Conservation (phyloP, 2,113 vertebrate genomes). For the Microcebus tavaratra region DNA sequence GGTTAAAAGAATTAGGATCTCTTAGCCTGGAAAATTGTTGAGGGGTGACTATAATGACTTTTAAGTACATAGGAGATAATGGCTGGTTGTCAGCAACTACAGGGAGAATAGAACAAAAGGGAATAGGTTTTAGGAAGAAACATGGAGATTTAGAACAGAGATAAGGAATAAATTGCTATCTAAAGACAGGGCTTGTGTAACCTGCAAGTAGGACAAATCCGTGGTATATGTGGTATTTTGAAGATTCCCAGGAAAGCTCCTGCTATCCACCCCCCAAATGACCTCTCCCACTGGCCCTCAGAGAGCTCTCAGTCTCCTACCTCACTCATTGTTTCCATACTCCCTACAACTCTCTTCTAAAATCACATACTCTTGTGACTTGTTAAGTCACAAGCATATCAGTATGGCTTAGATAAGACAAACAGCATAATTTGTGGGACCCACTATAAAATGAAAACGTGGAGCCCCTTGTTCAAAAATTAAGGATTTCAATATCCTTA, state of each 20-base stretch:
- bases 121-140: conserved; percentile 11
- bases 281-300: neutral
- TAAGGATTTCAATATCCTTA: neutral
- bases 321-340: neutral
- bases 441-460: neutral
- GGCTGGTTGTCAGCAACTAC: conserved; percentile 25
- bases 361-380: neutral
- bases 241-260: neutral
- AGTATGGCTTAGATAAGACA: neutral
- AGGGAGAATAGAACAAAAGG: conserved; percentile 33
- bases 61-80: conserved; percentile 56
- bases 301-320: neutral
- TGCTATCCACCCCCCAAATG: neutral
- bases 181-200: neutral
- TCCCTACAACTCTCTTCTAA: neutral
- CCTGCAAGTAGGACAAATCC: neutral
- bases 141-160: neutral
- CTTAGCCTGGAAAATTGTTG: conserved; percentile 47
- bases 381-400: neutral
- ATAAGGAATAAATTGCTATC: conserved; percentile 45
- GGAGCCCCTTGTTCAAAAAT: neutral
- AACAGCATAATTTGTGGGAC: neutral
- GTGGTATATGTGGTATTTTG: neutral
- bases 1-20: conserved; percentile 57
- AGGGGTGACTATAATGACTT: conserved; percentile 54